Evolutionary conservation across 2,797 vertebrate genomes (phyloP), one percentile per base, ranked within the genome.

Genomic region (Graptemys geographica): DNA sequence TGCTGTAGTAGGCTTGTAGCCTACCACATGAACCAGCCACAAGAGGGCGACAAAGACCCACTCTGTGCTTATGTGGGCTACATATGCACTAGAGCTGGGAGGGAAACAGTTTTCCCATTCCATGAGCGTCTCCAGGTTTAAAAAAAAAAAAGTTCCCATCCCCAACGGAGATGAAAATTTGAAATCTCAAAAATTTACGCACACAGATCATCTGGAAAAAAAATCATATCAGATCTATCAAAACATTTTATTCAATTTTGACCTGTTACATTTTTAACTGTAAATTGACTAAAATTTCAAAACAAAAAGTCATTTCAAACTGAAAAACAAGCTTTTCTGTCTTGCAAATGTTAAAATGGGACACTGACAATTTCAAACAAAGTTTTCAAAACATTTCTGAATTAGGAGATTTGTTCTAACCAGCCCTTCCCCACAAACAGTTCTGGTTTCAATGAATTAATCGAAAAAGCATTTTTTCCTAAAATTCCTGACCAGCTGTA

Each of bases 401-500:
- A 88, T 91, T 95, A 85, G 85, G 59, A 93, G 51, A 91, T 23
- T 79, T 84, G 78, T 80, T 86, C 83, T 94, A 96, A 93, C 49
- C 65, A 3, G 93, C 84, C 23, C 84, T 44, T 97, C 92, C 90
- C 86, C 91, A 86, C 84, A 76, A 76, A 47, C 72, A 89, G 10
- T 76, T 96, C 94, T 95, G 96, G 92, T 83, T 88, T 96, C 81
- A 57, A 21, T 11, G 11, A 82, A 82, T 28, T 28, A 28, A 57
- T 18, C 56, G 95, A 90, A 79, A 90, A 5, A 28, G 12, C 53
- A 82, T 86, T 53, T 56, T 79, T 91, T 93, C 95, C 93, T 81
- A 76, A 96, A 91, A 86, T 90, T 92, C 84, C 84, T 92, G 90
- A 87, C 79, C 88, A 95, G 81, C 90, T 90, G 94, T 93, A 91